A percentile compares a stretch with the other conserved stretches of the same genome.
These are phyloP conservation scores for Catharus bicknelli DNA, from an alignment of 2,113 vertebrate genomes.

Conservation along the genomic window DNA sequence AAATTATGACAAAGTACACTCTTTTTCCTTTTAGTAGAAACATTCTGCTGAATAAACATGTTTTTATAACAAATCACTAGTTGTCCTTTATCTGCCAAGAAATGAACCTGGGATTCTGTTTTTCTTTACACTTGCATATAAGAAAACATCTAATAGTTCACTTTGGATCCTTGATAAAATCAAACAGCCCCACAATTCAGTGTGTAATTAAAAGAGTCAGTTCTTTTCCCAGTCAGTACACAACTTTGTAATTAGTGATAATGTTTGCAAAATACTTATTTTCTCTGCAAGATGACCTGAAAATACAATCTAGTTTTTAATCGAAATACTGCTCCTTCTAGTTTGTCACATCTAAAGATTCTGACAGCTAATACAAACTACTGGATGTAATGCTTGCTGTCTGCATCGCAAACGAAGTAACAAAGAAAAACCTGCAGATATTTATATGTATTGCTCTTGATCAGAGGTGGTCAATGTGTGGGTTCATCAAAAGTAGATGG, in stretches of 20 bases:
- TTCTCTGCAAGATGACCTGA: not conserved
- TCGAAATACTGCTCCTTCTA: not conserved
- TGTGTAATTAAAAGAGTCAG: not conserved
- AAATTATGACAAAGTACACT: not conserved
- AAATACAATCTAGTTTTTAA: not conserved
- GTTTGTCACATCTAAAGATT: not conserved
- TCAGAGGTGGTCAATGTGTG: not conserved
- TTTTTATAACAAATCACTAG: not conserved
- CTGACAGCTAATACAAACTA: not conserved
- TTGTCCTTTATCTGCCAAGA: not conserved
- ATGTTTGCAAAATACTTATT: not conserved
- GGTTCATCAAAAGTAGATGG: not conserved
- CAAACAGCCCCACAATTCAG: not conserved
- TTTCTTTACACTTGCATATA: not conserved
- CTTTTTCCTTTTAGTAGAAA: not conserved
- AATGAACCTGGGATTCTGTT: not conserved
- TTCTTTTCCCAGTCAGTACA: not conserved
- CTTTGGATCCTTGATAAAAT: not conserved
- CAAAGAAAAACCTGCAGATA: not conserved
- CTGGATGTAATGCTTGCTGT: not conserved
- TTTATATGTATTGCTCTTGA: not conserved
- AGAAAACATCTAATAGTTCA: not conserved
- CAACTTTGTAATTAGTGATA: not conserved
- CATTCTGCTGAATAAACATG: not conserved
- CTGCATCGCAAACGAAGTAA: not conserved